Evolutionary conservation across 2,113 vertebrate species (phyloP), one percentile per base, ranked within the genome.

Genomic region (Laticauda laticaudata): DNA sequence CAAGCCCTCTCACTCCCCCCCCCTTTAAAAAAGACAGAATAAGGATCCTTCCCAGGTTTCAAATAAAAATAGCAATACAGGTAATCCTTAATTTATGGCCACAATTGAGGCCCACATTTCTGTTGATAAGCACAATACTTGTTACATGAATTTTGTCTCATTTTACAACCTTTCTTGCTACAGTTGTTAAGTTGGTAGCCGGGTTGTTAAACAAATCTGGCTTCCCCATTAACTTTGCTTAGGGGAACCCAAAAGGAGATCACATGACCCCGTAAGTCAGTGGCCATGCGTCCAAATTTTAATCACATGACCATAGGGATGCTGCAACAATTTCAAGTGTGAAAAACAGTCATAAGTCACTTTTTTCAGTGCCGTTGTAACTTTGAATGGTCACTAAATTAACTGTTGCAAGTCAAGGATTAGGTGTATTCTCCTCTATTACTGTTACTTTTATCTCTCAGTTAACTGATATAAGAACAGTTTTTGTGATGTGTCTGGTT

Each of bases 391-490:
- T 69, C 14, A 69, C 29, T 69, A 69, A 69, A 69, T 69, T n/a
- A 69, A 69, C 29, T 34, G 4, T 34, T 69, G 9, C 24, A 29
- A 61, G 0, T 26, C 24, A 10, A 61, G 24, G 24, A 61, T 26
- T 61, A 26, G 24, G 24, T 61, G 29, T 18, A 91, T 94, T 94
- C 92, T 87, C 90, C 55, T 92, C 92, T 89, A 86, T 93, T 94
- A 91, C 48, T n/a, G 3, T 85, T 96, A 91, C 93, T 87, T 86
- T 85, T 87, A 88, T 89, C 53, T 94, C 96, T 93, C 45, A 54
- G 69, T 96, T 96, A 96, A 95, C 95, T 69, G 87, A 69, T 91
- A 86, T 90, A 75, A 86, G 54, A 54, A 95, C 34, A 94, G 86
- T 96, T 95, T 94, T 95, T 90, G 93, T 86, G 87, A 69, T 75